A percentile compares a stretch with the other conserved stretches of the same genome.
Conservation (phyloP, 2,797 vertebrate genomes). For the Helostoma temminkii region DNA sequence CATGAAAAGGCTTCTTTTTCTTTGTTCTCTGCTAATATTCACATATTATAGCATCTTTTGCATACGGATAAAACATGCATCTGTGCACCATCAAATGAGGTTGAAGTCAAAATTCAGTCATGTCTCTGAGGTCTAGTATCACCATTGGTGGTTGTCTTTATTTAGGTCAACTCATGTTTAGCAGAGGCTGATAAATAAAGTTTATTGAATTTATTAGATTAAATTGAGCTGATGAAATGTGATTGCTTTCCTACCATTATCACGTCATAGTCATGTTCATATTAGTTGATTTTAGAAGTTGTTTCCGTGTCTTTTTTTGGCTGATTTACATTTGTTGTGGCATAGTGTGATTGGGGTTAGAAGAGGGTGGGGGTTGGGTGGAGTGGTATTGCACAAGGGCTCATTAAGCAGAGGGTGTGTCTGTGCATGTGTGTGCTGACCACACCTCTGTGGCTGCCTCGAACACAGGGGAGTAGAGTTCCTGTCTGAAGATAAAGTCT, state of each 20-base stretch:
- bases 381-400: slow-evolving; percentile 69
- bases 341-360: slow-evolving; percentile 66
- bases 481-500: slow-evolving; percentile 75
- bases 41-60: too few relatives aligned
- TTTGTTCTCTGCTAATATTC: background rate
- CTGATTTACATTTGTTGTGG: slow-evolving; percentile 42
- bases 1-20: too few relatives aligned
- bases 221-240: background rate
- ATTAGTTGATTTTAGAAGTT: too few relatives aligned
- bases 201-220: background rate
- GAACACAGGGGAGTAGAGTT: slow-evolving; percentile 64
- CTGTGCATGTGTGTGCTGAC: slow-evolving; percentile 48
- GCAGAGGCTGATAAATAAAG: background rate
- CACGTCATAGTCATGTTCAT: too few relatives aligned
- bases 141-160: background rate
- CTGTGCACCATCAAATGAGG: too few relatives aligned
- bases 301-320: too few relatives aligned
- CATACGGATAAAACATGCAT: background rate
- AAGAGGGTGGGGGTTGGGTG: slow-evolving; percentile 74
- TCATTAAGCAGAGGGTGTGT: slow-evolving; percentile 62
- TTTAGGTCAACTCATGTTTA: background rate
- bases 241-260: background rate
- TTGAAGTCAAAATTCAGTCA: slow-evolving; percentile 1
- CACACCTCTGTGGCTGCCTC: slow-evolving; percentile 65
- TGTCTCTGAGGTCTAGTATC: background rate